Conservation (phyloP, 2,797 vertebrate species). For the Sparidentex hasta region DNA sequence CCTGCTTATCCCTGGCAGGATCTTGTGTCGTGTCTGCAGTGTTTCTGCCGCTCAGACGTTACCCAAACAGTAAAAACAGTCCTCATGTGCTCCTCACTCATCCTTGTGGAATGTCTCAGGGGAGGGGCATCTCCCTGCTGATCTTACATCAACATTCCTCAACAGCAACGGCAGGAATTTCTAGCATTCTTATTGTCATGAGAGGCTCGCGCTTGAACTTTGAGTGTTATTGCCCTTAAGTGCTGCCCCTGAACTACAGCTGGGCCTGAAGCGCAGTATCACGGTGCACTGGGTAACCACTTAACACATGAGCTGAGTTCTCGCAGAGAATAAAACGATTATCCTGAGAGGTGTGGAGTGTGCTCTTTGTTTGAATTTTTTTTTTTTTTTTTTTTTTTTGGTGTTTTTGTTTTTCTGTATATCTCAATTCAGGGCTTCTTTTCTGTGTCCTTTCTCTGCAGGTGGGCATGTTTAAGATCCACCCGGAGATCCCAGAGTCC, state of each 20-base stretch:
- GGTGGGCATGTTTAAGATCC: constrained; percentile 99
- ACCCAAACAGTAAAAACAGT: constrained; percentile 12
- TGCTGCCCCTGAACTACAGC: constrained; percentile 1
- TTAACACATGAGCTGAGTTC: not conserved
- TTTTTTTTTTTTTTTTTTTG: too few relatives aligned
- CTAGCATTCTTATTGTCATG: constrained; percentile 10
- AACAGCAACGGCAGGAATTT: constrained; percentile 5
- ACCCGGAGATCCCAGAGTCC: constrained; percentile 97
- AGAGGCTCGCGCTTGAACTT: constrained; percentile 37
- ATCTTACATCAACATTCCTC: constrained; percentile 70
- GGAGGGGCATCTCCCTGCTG: constrained; percentile 52
- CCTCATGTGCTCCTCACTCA: constrained; percentile 32
- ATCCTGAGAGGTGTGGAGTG: not conserved
- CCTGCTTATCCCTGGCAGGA: not conserved
- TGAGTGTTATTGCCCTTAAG: not conserved
- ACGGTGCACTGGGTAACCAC: constrained; percentile 2
- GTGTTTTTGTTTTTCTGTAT: too few relatives aligned
- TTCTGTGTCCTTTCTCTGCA: constrained; percentile 64
- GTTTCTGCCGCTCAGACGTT: not conserved
- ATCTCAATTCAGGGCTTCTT: not conserved
- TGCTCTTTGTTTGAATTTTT: not conserved
- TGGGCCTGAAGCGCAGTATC: not conserved
- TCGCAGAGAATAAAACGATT: constrained; percentile 6
- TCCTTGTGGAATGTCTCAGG: constrained; percentile 63
- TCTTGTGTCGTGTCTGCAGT: constrained; percentile 5